Evolutionary conservation across 2,888 invertebrate species (phyloP), one percentile per base, ranked within the genome.

Genomic region (Osmoderma eremita): DNA sequence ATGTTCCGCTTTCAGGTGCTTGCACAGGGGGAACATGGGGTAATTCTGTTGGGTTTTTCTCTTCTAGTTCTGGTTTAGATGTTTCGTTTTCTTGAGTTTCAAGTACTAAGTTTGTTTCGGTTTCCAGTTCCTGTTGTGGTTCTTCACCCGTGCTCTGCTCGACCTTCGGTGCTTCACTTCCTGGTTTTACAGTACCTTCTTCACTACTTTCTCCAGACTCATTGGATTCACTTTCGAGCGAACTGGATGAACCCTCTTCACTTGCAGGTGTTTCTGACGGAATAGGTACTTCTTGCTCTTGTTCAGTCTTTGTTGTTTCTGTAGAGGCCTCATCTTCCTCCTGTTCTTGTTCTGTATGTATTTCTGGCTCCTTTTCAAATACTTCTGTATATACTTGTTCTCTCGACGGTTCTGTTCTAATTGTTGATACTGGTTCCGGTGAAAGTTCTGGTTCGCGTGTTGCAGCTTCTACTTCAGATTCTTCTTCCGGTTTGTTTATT

Each of bases 231-330:
- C 6, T 13, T 51, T 24, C 13, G 8, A 13, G 13, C 8, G 24
- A 51, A n/a, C 3, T 24, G 3, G 45, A 24, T 24, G 50, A 50
- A 22, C 24, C 24, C 24, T 12, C 50, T 22, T n/a, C 30, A 22
- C 13, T 50, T 22, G n/a, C 22, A 24, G 20, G 22, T 3, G 8
- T 13, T 12, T 50, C 24, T 13, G 24, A 22, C 24, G 12, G 24
- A 12, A 12, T 6, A 12, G 53, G 38, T 36, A 18, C 20, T 49
- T 22, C 18, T 49, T 62, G 50, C 10, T 66, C 54, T 56, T 56
- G 50, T 38, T 69, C 70, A 58, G 69, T 54, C 65, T 67, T 62
- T 10, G 48, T 62, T 20, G 64, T 63, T 71, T 68, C 65, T 3
- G 61, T 69, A 8, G 69, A 36, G 12, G 39, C 22, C 24, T 56